A percentile compares a stretch with the other conserved stretches of the same genome.
Evolutionary conservation across 1,140 invertebrate species (phyloP).

Genomic region (Orius laevigatus): DNA sequence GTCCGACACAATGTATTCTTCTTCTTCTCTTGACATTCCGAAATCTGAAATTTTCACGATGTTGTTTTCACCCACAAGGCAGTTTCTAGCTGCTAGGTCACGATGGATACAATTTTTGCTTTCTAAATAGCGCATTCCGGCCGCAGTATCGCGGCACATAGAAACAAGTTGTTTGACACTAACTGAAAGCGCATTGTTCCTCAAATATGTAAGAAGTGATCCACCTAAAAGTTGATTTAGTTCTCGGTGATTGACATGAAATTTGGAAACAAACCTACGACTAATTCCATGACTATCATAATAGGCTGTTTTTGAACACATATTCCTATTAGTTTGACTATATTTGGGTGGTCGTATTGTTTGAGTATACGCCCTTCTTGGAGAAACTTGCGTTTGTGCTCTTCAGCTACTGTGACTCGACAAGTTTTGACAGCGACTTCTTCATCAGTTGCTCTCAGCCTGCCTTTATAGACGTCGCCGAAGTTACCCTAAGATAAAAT

Average conservation of each 20-base stretch:
- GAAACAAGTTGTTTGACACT: conserved; percentile 56
- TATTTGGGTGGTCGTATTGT: conserved; percentile 93
- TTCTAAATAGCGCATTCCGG: conserved; percentile 91
- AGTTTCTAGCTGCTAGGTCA: conserved; percentile 89
- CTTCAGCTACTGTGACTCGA: conserved; percentile 79
- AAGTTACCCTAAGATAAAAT: conserved; percentile 68
- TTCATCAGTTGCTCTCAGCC: conserved; percentile 60
- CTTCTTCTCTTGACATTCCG: conserved; percentile 94
- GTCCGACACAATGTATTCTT: conserved; percentile 92
- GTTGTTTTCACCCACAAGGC: conserved; percentile 71
- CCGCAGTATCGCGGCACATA: conserved; percentile 88
- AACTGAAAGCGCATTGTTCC: conserved; percentile 56
- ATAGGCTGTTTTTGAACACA: conserved; percentile 96
- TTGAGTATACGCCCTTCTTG: conserved; percentile 91
- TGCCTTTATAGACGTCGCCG: conserved; percentile 88
- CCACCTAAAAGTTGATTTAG: conserved; percentile 45
- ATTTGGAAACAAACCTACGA: conserved; percentile 47
- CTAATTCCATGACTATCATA: conserved; percentile 97
- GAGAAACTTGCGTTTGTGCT: conserved; percentile 90
- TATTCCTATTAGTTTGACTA: conserved; percentile 91
- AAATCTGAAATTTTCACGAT: conserved; percentile 95
- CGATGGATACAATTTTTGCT: conserved; percentile 92
- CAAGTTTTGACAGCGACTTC: conserved; percentile 95
- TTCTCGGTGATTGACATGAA: too few relatives aligned
- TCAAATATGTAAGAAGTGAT: conserved; percentile 71